Base-by-base conservation (phyloP, 1,140 invertebrate genomes). In the Panagrolaimus sp. region DNA sequence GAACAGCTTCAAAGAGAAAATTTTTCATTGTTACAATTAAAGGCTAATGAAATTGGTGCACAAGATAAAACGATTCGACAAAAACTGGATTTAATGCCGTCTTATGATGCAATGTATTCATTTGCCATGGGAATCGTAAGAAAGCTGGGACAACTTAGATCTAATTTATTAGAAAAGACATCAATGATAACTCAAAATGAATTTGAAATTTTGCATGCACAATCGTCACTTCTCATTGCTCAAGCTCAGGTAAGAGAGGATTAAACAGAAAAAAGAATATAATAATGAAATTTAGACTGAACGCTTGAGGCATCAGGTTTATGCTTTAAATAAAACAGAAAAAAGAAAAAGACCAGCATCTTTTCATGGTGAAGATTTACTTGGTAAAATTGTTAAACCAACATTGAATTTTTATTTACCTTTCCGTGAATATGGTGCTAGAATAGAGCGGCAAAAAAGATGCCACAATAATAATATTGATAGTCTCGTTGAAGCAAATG, bases 61-160 rank as follows among this genome's bases (percentile, higher is more conserved):
- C 8, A 42, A 16, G 62, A 63, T 43, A 43, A 63, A 42, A 43
- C 14, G 9, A 16, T 63, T 16, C 7, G 62, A 42, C 27, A 43
- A 5, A 63, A 63, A 13, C 9, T 63, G 7, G 38, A 63, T 7
- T 20, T 63, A 14, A 63, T 63, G 62, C 62, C 62, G 9, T n/a
- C 8, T 13, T 63, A 63, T 31, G 62, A 63, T 27, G 62, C 62
- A 25, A 42, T 63, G 38, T 63, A 63, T 31, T 63, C 62, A 27
- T 63, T 63, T 63, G 38, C 62, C 1, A 63, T 63, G 62, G 38
- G 62, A 16, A 63, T 63, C 38, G 62, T 63, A 23, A 16, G 62
- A 38, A 63, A 63, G 16, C 16, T 63, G 16, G 27, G 14, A 8
- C 27, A 63, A 42, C 27, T 63, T 9, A 16, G 62, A 42, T 23